Evolutionary conservation across 2,113 vertebrate species (phyloP), one percentile per base, ranked within the genome.

Genomic region (Papio anubis): DNA sequence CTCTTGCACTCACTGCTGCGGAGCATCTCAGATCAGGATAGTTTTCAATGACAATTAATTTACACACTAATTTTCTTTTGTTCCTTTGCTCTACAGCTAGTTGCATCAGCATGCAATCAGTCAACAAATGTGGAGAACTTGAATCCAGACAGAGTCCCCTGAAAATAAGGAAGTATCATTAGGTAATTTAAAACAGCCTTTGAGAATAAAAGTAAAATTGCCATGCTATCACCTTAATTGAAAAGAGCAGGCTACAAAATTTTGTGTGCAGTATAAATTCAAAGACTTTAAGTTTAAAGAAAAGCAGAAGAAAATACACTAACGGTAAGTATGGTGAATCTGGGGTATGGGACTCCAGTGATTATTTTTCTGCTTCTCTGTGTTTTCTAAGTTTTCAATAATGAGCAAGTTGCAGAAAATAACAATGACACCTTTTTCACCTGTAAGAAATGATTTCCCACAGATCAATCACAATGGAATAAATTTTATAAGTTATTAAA

Each of bases 391-490:
- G 40, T 93, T 94, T 96, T 93, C 72, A 91, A 1, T 90, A 94
- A 95, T 78, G 50, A 97, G 45, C 50, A 90, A 75, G 73, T 89
- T 90, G 40, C n/a, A 97, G 78, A 96, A 91, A 84, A 84, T 92
- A 97, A 96, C 27, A 52, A n/a, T 72, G 93, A 90, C 17, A 92
- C 30, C 13, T 45, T 93, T 93, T 96, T 89, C 75, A 97, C 50
- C 52, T 57, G 30, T 81, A 96, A 90, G 55, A 57, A 92, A 97
- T 94, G 64, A 90, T 91, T 97, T 96, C 48, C 68, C 27, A 84
- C 23, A 94, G 81, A 97, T 92, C 93, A 95, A 75, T 95, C 76
- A 92, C 88, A 38, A 70, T 32, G 43, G 84, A 93, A 81, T 38
- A 81, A 43, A 93, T 78, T 68, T 79, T 95, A 38, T 38, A 91